A percentile compares a stretch with the other conserved stretches of the same genome.
Evolutionary conservation across 1,140 invertebrate species (phyloP).

Genomic region (Kradibia gibbosae): DNA sequence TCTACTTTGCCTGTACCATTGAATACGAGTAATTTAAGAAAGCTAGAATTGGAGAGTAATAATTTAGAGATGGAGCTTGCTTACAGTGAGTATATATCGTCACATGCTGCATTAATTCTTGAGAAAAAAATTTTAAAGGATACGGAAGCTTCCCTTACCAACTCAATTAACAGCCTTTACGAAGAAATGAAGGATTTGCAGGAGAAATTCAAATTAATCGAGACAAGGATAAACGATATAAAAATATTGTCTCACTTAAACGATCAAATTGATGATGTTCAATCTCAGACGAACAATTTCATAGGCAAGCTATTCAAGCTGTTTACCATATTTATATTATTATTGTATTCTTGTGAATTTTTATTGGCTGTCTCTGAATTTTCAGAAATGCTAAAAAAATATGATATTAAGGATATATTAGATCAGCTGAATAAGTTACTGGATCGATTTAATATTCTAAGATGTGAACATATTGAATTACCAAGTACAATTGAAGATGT

Average conservation of each 20-base stretch:
- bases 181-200: conserved; percentile 40
- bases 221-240: conserved; percentile 38
- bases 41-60: conserved; percentile 47
- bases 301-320: conserved; percentile 5
- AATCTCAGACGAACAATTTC: conserved; percentile 1
- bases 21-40: conserved; percentile 29
- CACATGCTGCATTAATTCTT: conserved; percentile 35
- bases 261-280: conserved; percentile 24
- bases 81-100: conserved; percentile 34
- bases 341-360: not conserved
- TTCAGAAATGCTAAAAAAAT: conserved; percentile 29
- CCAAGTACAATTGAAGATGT: conserved; percentile 26
- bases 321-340: not conserved
- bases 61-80: conserved; percentile 45
- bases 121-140: conserved; percentile 40
- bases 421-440: conserved; percentile 32
- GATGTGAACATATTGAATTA: conserved; percentile 45
- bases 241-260: conserved; percentile 17
- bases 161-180: conserved; percentile 21
- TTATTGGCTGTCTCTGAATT: not conserved
- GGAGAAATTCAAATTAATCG: conserved; percentile 15
- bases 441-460: conserved; percentile 42
- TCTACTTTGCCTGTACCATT: conserved; percentile 17
- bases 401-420: conserved; percentile 27
- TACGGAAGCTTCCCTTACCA: conserved; percentile 13